Conservation (phyloP, 1,140 invertebrate genomes). For the Daktulosphaira vitifoliae region DNA sequence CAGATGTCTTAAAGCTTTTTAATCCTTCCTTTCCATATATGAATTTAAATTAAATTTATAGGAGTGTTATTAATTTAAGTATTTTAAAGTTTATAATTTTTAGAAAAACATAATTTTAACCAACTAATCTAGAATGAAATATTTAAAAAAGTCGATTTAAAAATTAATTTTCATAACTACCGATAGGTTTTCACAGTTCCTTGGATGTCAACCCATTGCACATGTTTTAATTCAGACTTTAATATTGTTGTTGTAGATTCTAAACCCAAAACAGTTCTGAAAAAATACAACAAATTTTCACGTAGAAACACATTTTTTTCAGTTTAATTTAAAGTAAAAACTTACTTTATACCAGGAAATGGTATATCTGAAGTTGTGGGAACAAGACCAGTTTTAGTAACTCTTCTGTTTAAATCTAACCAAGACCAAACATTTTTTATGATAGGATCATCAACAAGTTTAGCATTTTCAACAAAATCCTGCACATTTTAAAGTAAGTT, state of each 20-base stretch:
- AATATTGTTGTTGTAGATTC: constrained; percentile 43
- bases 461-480: constrained; percentile 55
- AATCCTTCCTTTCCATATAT: too few species aligned
- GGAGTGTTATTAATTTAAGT: too few species aligned
- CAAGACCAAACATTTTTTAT: constrained; percentile 65
- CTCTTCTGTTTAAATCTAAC: constrained; percentile 59
- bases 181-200: constrained; percentile 46
- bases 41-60: too few species aligned
- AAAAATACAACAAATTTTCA: background rate
- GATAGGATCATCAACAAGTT: constrained; percentile 52
- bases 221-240: constrained; percentile 50
- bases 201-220: constrained; percentile 48
- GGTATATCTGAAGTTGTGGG: constrained; percentile 48
- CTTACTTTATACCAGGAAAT: constrained; percentile 56
- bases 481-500: constrained; percentile 42
- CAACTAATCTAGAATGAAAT: too few species aligned
- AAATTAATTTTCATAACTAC: too few species aligned
- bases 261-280: constrained; percentile 51
- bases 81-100: too few species aligned
- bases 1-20: too few species aligned
- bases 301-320: background rate
- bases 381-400: constrained; percentile 58
- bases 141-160: too few species aligned
- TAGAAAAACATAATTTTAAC: background rate
- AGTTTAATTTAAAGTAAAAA: background rate